Base-by-base conservation (phyloP, 2,888 invertebrate species). In the Graphium colonna region DNA sequence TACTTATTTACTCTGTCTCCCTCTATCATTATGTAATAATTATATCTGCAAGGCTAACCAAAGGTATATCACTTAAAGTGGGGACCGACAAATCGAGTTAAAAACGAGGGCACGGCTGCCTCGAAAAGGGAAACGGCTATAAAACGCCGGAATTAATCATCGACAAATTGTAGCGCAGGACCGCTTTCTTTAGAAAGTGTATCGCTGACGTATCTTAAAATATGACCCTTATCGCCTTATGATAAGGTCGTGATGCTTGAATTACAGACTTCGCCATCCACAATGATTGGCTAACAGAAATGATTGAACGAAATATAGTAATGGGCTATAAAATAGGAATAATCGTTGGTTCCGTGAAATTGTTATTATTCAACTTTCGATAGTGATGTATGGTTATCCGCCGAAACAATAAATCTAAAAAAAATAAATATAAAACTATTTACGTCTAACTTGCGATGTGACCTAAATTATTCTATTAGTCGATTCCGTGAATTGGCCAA, bases 121-220 rank as follows among this genome's bases (percentile, higher is more conserved):
- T 48, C 17, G 9, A 16, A 49, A 49, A 54, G 49, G 48, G 45
- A 50, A 40, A 40, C 31, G 4, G 18, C 48, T 15, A 46, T 49
- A 39, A 49, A 49, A 17, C 12, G 39, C 8, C 33, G 44, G 49
- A 49, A 45, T 53, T 48, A 12, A 48, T 54, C 44, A 28, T 45
- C 40, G 49, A 38, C 45, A 33, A 54, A 45, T 54, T 41, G 31
- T 44, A 54, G 9, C 12, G 12, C 54, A 54, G 54, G 54, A 54
- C 45, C 21, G 40, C 54, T 54, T 54, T 54, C 54, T 54, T 28
- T 54, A 54, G 54, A 54, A 54, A 54, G 54, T 50, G 40, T 54
- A 49, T 36, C 44, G 45, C 44, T 16, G 40, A 31, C 13, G 17
- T 12, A 16, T 17, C 12, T 12, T 21, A 18, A 31, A 43, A 43